Evolutionary conservation across 2,113 vertebrate species (phyloP).

Genomic region (Passer domesticus): DNA sequence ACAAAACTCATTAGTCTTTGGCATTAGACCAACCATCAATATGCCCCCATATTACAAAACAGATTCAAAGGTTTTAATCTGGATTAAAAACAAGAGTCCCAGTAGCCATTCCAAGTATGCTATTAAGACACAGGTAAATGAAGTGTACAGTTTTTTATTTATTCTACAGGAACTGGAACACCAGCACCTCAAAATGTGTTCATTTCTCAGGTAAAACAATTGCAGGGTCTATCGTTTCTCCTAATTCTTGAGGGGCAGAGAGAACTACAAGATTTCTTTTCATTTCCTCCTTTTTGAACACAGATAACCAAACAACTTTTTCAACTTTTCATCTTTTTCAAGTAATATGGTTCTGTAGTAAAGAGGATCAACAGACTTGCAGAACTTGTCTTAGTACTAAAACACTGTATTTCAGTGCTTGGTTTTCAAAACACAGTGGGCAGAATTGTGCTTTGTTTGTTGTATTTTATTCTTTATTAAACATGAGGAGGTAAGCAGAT

Average conservation of each 20-base stretch:
- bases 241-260: not conserved
- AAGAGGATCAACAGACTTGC: not conserved
- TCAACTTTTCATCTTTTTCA: not conserved
- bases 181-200: not conserved
- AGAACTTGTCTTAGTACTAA: not conserved
- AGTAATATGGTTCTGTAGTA: not conserved
- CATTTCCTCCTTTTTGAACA: not conserved
- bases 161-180: not conserved
- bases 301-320: not conserved
- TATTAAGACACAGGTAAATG: not conserved
- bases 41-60: not conserved
- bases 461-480: not conserved
- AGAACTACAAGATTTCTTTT: not conserved
- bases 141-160: not conserved
- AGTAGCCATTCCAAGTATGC: not conserved
- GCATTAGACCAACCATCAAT: not conserved
- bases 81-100: not conserved
- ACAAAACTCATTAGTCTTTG: not conserved
- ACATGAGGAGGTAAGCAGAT: not conserved
- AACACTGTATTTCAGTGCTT: not conserved
- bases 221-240: not conserved
- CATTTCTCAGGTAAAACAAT: not conserved
- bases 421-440: not conserved
- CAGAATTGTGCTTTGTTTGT: fast-evolving
- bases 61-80: not conserved